A percentile compares a stretch with the other conserved stretches of the same genome.
Evolutionary conservation across 2,797 vertebrate species (phyloP).

Genomic region (Odontamblyopus lacepedii): DNA sequence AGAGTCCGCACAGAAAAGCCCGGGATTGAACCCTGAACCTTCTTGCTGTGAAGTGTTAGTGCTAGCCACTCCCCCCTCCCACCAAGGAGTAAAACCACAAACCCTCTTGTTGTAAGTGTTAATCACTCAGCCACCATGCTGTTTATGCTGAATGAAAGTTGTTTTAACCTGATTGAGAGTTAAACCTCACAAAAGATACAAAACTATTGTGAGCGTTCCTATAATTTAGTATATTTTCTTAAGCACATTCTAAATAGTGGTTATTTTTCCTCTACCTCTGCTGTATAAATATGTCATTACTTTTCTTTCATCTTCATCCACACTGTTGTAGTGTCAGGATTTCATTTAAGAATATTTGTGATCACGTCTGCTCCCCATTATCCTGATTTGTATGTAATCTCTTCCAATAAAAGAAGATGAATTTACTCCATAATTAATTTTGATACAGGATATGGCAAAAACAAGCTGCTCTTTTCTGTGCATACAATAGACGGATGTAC

Average conservation of each 20-base stretch:
- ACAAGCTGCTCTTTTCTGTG: constrained; percentile 16
- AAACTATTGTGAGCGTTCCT: too few relatives aligned
- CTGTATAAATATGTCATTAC: background rate
- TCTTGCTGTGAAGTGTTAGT: too few relatives aligned
- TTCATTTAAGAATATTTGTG: background rate
- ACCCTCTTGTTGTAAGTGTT: too few relatives aligned
- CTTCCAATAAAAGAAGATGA: constrained; percentile 8
- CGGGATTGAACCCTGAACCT: too few relatives aligned
- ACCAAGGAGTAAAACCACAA: too few relatives aligned
- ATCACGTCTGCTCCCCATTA: constrained; percentile 7
- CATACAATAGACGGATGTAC: constrained; percentile 1
- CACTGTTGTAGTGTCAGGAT: background rate
- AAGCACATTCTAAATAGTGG: too few relatives aligned
- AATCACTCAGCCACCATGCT: too few relatives aligned
- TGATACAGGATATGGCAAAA: constrained; percentile 11
- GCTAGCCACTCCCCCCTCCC: too few relatives aligned
- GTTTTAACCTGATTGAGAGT: too few relatives aligned
- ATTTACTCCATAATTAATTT: constrained; percentile 6
- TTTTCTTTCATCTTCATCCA: background rate
- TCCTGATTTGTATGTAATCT: constrained; percentile 16
- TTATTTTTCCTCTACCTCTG: background rate
- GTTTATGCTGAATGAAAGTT: background rate
- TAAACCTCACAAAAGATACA: too few relatives aligned
- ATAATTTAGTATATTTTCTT: too few relatives aligned
- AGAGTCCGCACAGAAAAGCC: too few relatives aligned